Evolutionary conservation across 2,888 invertebrate species (phyloP).

Genomic region (Nephrotoma guestfalica): DNA sequence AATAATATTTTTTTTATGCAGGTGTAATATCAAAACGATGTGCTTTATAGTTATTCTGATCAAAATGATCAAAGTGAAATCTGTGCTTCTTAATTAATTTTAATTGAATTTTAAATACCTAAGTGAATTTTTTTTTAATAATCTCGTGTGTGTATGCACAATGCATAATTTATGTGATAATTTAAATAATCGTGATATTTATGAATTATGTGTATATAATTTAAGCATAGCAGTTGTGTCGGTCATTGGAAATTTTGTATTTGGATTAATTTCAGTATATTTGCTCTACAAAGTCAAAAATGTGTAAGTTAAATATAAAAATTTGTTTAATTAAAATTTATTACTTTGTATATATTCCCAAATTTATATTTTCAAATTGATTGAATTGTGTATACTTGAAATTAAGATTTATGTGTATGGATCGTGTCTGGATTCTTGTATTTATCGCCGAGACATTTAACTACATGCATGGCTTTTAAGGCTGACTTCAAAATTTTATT

Average conservation of each 20-base stretch:
- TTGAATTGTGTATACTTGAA: background rate
- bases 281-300: background rate
- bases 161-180: background rate
- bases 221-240: background rate
- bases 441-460: background rate
- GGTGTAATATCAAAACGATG: background rate
- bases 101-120: background rate
- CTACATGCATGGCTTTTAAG: background rate
- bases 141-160: background rate
- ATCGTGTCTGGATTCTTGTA: background rate
- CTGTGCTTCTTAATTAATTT: background rate
- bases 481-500: background rate
- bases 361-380: background rate
- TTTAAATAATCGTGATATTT: background rate
- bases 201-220: background rate
- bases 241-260: background rate
- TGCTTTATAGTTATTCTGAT: background rate
- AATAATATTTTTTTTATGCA: background rate
- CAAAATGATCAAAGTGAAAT: background rate
- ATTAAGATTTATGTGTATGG: background rate
- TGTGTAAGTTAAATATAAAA: background rate
- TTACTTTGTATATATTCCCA: background rate
- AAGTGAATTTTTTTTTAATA: background rate
- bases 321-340: background rate
- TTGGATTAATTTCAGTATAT: background rate